Conservation (phyloP, 2,888 invertebrate species). For the Cheilosia grossa region DNA sequence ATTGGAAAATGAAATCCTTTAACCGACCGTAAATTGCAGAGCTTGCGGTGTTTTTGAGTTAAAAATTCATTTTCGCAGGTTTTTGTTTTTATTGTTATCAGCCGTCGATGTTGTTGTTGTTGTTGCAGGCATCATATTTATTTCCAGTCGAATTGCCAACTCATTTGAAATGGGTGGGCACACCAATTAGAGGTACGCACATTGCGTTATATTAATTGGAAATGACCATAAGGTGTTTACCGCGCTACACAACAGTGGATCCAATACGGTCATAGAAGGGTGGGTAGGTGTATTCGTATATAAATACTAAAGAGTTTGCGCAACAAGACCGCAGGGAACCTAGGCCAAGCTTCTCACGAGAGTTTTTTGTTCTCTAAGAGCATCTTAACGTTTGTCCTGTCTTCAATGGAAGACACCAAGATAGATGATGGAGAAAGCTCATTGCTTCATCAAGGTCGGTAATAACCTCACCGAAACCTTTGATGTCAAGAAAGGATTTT, state of each 20-base stretch:
- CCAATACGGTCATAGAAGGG: no score
- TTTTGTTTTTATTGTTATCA: background rate
- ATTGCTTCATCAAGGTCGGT: no score
- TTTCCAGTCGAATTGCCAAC: background rate
- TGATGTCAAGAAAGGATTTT: no score
- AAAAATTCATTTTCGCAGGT: background rate
- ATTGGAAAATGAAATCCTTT: slow-evolving; percentile 55
- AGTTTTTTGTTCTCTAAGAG: no score
- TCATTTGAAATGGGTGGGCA: background rate
- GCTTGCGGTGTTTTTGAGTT: slow-evolving; percentile 39
- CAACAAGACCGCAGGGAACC: no score
- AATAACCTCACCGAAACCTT: no score
- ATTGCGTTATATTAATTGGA: slow-evolving; percentile 5
- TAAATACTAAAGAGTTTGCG: no score
- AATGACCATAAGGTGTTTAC: background rate
- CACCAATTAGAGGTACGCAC: slow-evolving; percentile 6
- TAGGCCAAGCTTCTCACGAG: no score
- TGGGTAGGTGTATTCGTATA: no score
- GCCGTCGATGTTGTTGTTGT: background rate
- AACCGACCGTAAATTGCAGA: slow-evolving; percentile 18
- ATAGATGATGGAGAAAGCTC: no score
- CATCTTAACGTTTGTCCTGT: no score
- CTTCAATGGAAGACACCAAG: no score
- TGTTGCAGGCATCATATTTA: background rate
- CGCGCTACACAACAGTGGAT: background rate